Evolutionary conservation across 2,113 vertebrate species (phyloP).

Genomic region (Bubo scandiacus): DNA sequence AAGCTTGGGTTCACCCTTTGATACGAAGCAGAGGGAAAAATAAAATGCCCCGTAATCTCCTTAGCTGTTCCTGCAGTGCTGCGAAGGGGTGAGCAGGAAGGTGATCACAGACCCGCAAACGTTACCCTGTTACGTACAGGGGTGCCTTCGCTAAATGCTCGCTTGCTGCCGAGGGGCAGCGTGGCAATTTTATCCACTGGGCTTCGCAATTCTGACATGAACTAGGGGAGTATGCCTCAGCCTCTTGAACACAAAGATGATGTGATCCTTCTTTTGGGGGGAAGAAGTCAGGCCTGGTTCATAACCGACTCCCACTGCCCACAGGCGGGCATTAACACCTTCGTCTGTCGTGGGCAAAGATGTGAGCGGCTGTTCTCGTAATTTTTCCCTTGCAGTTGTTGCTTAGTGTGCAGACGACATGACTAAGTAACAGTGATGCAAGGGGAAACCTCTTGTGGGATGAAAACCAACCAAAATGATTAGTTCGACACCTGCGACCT

Average conservation of each 20-base stretch:
- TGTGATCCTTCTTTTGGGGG: too few relatives aligned
- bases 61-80: too few relatives aligned
- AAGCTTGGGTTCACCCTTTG: not conserved
- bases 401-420: not conserved
- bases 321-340: accelerated
- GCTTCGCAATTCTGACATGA: not conserved
- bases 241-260: not conserved
- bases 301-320: too few relatives aligned
- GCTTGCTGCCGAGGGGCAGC: accelerated
- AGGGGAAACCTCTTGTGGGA: not conserved
- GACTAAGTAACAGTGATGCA: accelerated
- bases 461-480: not conserved
- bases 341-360: not conserved
- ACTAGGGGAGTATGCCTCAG: accelerated
- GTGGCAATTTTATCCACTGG: too few relatives aligned
- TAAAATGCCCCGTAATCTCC: accelerated
- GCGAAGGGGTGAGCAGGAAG: not conserved
- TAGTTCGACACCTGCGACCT: not conserved
- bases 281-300: not conserved
- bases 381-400: not conserved
- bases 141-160: accelerated
- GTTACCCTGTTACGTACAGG: accelerated
- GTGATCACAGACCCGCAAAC: accelerated
- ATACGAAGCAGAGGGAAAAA: not conserved
- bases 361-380: accelerated